These are phyloP conservation scores for Melopsittacus undulatus DNA, from an alignment of 2,797 vertebrate genomes.

Conservation along the genomic window DNA sequence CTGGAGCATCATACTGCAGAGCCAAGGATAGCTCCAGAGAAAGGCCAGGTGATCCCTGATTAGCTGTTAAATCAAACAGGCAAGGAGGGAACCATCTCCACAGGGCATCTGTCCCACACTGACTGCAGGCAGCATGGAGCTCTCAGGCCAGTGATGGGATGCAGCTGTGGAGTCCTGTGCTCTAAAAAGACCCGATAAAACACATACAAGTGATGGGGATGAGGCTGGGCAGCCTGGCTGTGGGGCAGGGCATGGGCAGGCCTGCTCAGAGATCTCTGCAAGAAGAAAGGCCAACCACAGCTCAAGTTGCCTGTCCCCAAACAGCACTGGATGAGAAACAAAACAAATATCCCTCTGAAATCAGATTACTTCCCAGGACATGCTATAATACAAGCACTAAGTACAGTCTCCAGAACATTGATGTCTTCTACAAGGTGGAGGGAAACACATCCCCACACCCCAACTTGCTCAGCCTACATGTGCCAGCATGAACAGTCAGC, in stretches of 20 bases:
- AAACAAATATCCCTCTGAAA: conserved; percentile 14
- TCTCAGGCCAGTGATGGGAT: neutral
- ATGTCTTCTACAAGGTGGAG: neutral
- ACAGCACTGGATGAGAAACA: neutral
- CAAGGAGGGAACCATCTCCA: neutral
- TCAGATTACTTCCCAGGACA: neutral
- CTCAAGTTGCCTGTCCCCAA: neutral
- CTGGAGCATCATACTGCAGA: neutral
- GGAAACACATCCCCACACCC: neutral
- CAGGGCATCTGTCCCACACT: neutral
- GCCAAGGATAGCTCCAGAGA: neutral
- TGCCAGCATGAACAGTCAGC: neutral
- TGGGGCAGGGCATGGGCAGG: neutral
- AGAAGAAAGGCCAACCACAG: neutral
- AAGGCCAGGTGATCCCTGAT: neutral
- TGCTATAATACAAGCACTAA: neutral
- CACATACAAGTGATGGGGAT: neutral
- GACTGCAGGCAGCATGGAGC: neutral
- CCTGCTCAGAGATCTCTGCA: neutral
- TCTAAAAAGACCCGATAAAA: neutral
- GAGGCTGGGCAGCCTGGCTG: neutral
- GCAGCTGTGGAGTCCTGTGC: neutral
- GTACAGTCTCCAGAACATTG: neutral
- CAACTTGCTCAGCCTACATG: accelerated
- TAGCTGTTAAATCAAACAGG: neutral